Evolutionary conservation across 2,888 invertebrate species (phyloP).

Genomic region (Xestia rhomboidea): DNA sequence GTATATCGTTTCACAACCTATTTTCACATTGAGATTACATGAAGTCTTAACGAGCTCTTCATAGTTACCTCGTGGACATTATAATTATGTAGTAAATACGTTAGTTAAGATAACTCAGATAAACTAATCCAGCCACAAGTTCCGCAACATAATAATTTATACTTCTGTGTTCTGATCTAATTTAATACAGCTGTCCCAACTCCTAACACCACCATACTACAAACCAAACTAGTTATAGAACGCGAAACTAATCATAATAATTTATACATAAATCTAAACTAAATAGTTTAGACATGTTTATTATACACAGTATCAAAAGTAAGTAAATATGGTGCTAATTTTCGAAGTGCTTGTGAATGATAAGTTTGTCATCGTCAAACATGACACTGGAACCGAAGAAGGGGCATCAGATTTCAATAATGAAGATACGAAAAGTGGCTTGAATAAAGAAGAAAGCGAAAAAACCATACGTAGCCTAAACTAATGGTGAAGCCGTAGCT

Average conservation of each 20-base stretch:
- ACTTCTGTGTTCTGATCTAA: slow-evolving; percentile 32
- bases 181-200: slow-evolving; percentile 42
- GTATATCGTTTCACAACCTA: not conserved
- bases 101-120: slow-evolving; percentile 1
- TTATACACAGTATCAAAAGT: slow-evolving; percentile 4
- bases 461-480: not conserved
- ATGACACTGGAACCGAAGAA: not conserved
- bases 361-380: not conserved
- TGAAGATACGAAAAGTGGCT: not conserved
- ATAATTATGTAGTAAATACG: not conserved
- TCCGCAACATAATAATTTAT: slow-evolving; percentile 28
- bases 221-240: slow-evolving; percentile 32
- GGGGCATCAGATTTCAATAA: not conserved
- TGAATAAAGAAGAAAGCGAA: not conserved
- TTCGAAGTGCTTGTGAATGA: not conserved
- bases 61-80: not conserved
- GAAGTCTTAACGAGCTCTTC: not conserved
- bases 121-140: not conserved
- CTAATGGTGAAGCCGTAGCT: not conserved
- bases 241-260: slow-evolving; percentile 53
- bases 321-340: slow-evolving; percentile 14
- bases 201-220: slow-evolving; percentile 31
- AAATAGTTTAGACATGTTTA: slow-evolving; percentile 22
- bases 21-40: not conserved
- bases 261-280: slow-evolving; percentile 44